Evolutionary conservation across 2,797 vertebrate genomes (phyloP), one percentile per base, ranked within the genome.

Genomic region (Halcyon badia): DNA sequence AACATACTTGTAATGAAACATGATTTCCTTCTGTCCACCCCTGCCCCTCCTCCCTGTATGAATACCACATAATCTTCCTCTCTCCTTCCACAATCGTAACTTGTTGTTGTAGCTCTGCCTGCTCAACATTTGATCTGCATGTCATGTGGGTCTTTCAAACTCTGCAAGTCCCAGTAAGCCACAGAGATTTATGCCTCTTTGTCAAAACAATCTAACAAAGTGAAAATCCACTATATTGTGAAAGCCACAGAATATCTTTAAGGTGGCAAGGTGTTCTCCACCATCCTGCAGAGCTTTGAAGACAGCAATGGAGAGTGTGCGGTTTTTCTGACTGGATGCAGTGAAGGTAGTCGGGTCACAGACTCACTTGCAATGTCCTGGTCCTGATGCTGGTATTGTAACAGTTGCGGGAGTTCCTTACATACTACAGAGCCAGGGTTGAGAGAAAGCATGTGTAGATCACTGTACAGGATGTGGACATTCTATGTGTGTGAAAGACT

Each of bases 31-130:
- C 24, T 31, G 42, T 57, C 51, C 5, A 3, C 41, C 52, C 33
- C 33, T 15, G 31, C 31, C 24, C 51, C 7, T 8, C 11, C 24
- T 4, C 44, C 79, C 19, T 3, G 1, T 78, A 52, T 65, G 66
- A 90, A 48, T 82, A 54, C 37, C 33, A 13, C 15, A 28, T 94
- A 96, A 93, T 92, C 25, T 75, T 49, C 6, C 52, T 69, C 54
- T 94, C 35, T 80, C 89, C 31, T 87, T 70, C 51, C 65, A 33
- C 48, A 64, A 65, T 69, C 42, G 92, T 66, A 93, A 94, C 65
- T 80, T 81, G n/a, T 68, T 86, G 42, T 77, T 70, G 28, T 85
- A 44, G 24, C 9, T 97, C 64, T 89, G 14, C 76, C 69, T 77
- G n/a, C 62, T 83, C 57, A 57, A 3, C 61, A 31, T 86, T 81